Percentiles rank a stretch among this genome's conserved stretches.
These are phyloP conservation scores for Dromiciops gliroides DNA, from an alignment of 2,113 vertebrate species.

Conservation along the genomic window DNA sequence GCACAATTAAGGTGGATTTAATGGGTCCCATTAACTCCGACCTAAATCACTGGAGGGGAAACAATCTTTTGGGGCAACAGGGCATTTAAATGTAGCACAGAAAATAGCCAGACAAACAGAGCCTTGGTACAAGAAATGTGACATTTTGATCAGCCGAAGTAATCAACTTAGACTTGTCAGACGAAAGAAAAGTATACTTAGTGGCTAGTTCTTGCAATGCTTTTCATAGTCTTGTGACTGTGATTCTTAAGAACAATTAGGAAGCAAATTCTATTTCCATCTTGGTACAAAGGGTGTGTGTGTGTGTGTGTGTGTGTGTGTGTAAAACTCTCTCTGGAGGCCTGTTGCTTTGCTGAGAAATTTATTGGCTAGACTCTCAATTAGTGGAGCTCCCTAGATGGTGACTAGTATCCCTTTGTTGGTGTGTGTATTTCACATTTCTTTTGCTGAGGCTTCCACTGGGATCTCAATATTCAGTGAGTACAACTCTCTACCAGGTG, in stretches of 20 bases:
- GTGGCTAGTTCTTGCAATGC: background rate
- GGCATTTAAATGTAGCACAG: conserved; percentile 65
- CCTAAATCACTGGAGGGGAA: conserved; percentile 74
- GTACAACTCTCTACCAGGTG: conserved; percentile 8
- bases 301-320: background rate
- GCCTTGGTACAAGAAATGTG: conserved; percentile 26
- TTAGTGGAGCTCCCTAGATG: background rate
- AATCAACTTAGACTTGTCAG: conserved; percentile 51
- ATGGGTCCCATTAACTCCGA: conserved; percentile 72
- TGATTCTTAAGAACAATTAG: background rate
- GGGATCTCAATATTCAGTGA: conserved; percentile 19
- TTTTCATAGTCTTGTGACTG: conserved; percentile 5
- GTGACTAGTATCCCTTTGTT: background rate
- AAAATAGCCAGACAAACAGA: conserved; percentile 67
- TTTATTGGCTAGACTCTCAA: conserved; percentile 18
- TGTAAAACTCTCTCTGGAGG: background rate
- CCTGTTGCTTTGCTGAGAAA: background rate
- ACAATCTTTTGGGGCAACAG: conserved; percentile 65
- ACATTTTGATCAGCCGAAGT: conserved; percentile 47
- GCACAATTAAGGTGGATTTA: conserved; percentile 73
- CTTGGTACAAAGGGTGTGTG: conserved; percentile 7
- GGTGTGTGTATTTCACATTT: conserved; percentile 22
- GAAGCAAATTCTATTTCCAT: conserved; percentile 15
- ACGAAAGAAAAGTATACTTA: conserved; percentile 40
- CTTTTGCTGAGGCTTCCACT: background rate